Conservation (phyloP, 2,888 invertebrate genomes). For the Coecobrya sp. region DNA sequence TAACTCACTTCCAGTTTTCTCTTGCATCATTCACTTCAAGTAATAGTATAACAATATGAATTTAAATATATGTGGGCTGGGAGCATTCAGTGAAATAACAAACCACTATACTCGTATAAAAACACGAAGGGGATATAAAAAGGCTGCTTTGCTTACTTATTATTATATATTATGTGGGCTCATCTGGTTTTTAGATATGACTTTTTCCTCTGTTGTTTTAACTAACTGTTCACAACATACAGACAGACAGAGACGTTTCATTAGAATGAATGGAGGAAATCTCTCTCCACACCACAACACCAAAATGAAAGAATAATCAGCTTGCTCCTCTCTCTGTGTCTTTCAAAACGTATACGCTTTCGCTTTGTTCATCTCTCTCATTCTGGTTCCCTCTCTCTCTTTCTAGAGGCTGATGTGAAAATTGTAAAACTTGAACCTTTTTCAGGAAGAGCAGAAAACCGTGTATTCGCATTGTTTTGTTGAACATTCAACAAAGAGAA, state of each 20-base stretch:
- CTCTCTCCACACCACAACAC: slow-evolving; percentile 2
- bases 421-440: slow-evolving; percentile 44
- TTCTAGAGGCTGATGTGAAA: background rate
- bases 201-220: slow-evolving; percentile 62
- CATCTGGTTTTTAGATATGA: slow-evolving; percentile 56
- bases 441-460: slow-evolving; percentile 47
- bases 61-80: background rate
- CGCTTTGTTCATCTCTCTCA: slow-evolving; percentile 22
- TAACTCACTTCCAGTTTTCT: slow-evolving; percentile 64
- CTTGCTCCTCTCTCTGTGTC: slow-evolving; percentile 7
- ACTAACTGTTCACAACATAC: slow-evolving; percentile 51
- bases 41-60: slow-evolving; percentile 23
- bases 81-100: background rate
- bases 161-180: slow-evolving; percentile 44
- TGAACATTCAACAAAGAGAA: slow-evolving; percentile 18
- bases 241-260: slow-evolving; percentile 50
- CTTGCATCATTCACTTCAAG: slow-evolving; percentile 29
- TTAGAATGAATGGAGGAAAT: slow-evolving; percentile 45
- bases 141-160: background rate
- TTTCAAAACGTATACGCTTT: slow-evolving; percentile 33
- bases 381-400: background rate
- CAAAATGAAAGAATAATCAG: slow-evolving; percentile 55
- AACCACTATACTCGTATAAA: background rate
- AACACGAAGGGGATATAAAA: slow-evolving; percentile 31
- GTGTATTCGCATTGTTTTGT: slow-evolving; percentile 44